Conservation (phyloP, 2,113 vertebrate genomes). For the Dolichallabes microphthalmus region DNA sequence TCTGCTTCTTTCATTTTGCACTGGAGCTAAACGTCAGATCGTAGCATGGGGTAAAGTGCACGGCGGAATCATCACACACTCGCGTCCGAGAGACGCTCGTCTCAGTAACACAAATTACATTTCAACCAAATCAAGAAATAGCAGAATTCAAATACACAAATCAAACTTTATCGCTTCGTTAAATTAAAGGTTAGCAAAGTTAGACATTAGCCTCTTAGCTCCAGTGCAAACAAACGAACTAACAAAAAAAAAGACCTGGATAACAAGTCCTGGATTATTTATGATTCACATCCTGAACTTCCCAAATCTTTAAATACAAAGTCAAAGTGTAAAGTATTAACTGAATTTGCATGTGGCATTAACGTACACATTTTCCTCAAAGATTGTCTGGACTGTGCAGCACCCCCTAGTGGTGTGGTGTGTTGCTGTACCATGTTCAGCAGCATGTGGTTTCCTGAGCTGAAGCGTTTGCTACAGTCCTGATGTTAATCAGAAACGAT, state of each 20-base stretch:
- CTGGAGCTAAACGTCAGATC: not conserved
- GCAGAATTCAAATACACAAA: not conserved
- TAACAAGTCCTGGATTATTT: too few species aligned
- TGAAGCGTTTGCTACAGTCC: slow-evolving; percentile 18
- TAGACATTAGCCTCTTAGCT: not conserved
- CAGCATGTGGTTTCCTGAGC: not conserved
- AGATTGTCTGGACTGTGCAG: not conserved
- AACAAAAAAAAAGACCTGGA: not conserved
- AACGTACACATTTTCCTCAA: not conserved
- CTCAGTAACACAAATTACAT: not conserved
- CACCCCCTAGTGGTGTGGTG: not conserved
- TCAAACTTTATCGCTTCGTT: not conserved
- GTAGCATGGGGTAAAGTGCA: not conserved
- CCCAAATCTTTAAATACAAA: not conserved
- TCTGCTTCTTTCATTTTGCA: not conserved
- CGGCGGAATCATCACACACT: not conserved
- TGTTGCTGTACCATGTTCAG: not conserved
- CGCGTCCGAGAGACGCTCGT: not conserved
- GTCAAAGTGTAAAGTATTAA: not conserved
- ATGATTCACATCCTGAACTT: not conserved
- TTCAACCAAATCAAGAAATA: not conserved
- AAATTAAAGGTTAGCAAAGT: not conserved
- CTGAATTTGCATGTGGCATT: not conserved
- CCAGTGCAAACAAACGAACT: not conserved
- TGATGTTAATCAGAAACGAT: slow-evolving; percentile 8